Percentiles rank a stretch among this genome's conserved stretches.
phyloP scores from a whole-genome alignment of 2,888 invertebrate genomes.

The Bursaphelenchus okinawaensis region DNA sequence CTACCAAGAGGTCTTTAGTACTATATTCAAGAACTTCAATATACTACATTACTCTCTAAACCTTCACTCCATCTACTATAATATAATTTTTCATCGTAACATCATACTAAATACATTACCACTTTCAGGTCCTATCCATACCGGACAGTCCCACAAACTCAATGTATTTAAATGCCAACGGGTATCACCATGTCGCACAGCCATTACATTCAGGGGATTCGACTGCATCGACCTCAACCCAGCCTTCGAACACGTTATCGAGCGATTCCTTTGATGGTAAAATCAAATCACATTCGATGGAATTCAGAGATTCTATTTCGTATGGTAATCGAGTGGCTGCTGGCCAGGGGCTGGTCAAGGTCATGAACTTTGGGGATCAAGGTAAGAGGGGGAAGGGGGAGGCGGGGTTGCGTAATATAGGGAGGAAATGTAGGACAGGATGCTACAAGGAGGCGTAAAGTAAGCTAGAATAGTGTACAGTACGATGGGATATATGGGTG shows the following conservation, averaged over 20 bases:
- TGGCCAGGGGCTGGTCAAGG: neutral
- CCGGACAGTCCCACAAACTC: constrained; percentile 4
- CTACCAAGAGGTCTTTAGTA: too few relatives aligned
- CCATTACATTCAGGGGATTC: neutral
- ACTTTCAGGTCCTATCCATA: constrained; percentile 9
- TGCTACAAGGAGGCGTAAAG: too few relatives aligned
- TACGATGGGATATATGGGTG: too few relatives aligned
- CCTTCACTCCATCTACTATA: too few relatives aligned
- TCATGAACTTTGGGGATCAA: neutral
- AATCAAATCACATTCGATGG: neutral
- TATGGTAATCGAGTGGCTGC: neutral
- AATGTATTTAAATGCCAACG: neutral
- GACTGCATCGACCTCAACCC: neutral
- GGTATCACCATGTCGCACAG: neutral
- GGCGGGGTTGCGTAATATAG: too few relatives aligned
- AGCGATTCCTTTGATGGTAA: neutral
- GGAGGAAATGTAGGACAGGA: too few relatives aligned
- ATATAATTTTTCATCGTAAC: too few relatives aligned
- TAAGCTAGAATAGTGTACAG: too few relatives aligned
- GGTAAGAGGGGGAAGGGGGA: too few relatives aligned
- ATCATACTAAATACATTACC: neutral
- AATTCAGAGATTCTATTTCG: neutral
- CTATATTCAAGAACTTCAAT: too few relatives aligned
- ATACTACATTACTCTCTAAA: too few relatives aligned
- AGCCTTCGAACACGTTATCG: neutral